These are phyloP conservation scores for Sinosuthora webbiana DNA, from an alignment of 2,113 vertebrate genomes.

Conservation along the genomic window DNA sequence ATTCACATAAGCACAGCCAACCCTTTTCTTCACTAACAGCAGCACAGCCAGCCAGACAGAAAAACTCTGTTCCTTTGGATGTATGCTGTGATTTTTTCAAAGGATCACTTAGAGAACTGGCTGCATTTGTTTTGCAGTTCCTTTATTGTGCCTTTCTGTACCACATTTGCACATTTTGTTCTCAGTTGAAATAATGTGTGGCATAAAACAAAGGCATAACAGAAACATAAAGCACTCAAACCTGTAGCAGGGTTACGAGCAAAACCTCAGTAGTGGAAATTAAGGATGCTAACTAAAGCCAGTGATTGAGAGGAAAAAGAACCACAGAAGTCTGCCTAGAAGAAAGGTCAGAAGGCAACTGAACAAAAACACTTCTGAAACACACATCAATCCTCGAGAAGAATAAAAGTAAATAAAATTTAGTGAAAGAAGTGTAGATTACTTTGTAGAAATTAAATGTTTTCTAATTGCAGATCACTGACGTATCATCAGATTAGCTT, in stretches of 20 bases:
- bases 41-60: background rate
- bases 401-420: background rate
- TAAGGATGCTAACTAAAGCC: background rate
- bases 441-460: background rate
- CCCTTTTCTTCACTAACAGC: background rate
- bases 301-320: background rate
- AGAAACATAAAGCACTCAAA: background rate
- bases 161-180: background rate
- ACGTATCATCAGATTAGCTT: background rate
- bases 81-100: background rate
- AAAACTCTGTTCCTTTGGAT: background rate
- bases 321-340: background rate
- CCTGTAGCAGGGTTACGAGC: background rate
- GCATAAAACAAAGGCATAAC: background rate
- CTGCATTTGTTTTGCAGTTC: background rate
- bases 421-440: background rate
- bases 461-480: background rate
- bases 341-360: background rate
- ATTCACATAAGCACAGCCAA: background rate
- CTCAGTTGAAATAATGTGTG: background rate
- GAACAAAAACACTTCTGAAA: background rate
- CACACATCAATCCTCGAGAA: rapidly evolving
- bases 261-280: background rate
- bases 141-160: background rate
- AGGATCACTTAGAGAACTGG: background rate